These are phyloP conservation scores for Aquatica leii DNA, from an alignment of 2,888 invertebrate genomes.

Conservation along the genomic window DNA sequence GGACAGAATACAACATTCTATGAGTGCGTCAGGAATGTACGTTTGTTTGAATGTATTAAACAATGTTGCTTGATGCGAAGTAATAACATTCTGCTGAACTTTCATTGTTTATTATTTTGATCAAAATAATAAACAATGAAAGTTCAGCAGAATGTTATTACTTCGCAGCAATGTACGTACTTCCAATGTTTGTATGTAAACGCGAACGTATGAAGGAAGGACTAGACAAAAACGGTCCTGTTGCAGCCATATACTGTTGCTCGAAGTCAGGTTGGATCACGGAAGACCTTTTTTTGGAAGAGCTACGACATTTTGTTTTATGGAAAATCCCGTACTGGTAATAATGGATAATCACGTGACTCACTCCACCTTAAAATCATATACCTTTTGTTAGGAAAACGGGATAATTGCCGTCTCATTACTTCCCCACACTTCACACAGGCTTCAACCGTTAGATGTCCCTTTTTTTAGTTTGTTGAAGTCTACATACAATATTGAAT, in stretches of 20 bases:
- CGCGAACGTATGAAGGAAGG: constrained; percentile 26
- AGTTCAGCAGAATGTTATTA: too few species aligned
- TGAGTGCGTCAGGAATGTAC: constrained; percentile 36
- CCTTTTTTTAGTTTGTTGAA: too few species aligned
- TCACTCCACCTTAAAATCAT: constrained; percentile 2
- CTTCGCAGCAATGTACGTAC: constrained; percentile 29
- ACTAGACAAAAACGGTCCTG: constrained; percentile 28
- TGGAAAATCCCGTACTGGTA: constrained; percentile 1
- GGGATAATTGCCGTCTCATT: constrained; percentile 2
- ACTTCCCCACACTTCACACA: background rate
- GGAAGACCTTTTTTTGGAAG: background rate
- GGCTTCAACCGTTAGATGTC: too few species aligned
- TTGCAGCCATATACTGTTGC: constrained; percentile 32
- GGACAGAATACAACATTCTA: constrained; percentile 28
- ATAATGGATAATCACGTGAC: background rate
- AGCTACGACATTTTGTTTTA: background rate
- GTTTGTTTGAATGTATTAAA: too few species aligned
- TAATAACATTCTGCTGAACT: too few species aligned
- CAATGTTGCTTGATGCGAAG: too few species aligned
- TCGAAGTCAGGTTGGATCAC: constrained; percentile 19
- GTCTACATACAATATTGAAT: background rate
- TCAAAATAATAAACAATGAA: too few species aligned
- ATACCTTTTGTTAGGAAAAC: background rate
- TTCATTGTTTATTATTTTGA: too few species aligned
- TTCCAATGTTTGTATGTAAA: constrained; percentile 37